phyloP scores from a whole-genome alignment of 2,888 invertebrate genomes.

The Diploptera punctata region DNA sequence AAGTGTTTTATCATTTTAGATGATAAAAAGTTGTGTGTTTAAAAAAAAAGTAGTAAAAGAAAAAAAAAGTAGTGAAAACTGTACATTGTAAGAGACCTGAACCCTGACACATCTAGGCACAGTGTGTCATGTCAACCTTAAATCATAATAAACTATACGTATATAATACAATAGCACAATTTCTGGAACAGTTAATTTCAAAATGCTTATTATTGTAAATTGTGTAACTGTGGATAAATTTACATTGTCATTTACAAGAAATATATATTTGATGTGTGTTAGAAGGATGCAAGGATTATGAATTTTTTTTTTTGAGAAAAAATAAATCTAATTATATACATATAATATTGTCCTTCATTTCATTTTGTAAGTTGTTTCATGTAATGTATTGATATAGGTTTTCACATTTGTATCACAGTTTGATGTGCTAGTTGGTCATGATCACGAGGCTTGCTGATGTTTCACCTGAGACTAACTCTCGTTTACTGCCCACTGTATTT shows the following conservation, averaged over 20 bases:
- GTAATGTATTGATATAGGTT: too few species aligned
- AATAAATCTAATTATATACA: slow-evolving; percentile 22
- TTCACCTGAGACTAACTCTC: too few species aligned
- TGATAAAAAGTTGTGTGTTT: slow-evolving; percentile 43
- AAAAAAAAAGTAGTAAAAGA: slow-evolving; percentile 33
- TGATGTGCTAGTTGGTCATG: too few species aligned
- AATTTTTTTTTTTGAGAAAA: slow-evolving; percentile 22
- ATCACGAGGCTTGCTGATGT: too few species aligned
- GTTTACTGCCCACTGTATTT: too few species aligned
- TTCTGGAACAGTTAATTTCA: slow-evolving; percentile 42
- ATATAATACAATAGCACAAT: slow-evolving; percentile 37
- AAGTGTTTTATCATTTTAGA: slow-evolving; percentile 44
- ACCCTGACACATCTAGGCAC: slow-evolving; percentile 31
- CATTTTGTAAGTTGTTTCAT: background rate
- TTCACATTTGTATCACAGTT: too few species aligned
- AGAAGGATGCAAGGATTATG: slow-evolving; percentile 24
- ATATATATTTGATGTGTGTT: slow-evolving; percentile 35
- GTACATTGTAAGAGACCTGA: slow-evolving; percentile 36
- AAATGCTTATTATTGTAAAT: slow-evolving; percentile 45
- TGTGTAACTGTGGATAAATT: slow-evolving; percentile 48
- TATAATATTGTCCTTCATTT: background rate
- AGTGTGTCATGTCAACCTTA: slow-evolving; percentile 34
- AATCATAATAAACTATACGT: slow-evolving; percentile 33
- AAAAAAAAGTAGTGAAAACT: slow-evolving; percentile 34
- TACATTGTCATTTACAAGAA: slow-evolving; percentile 45